These are phyloP conservation scores for Drosophila flavopinicola DNA, from an alignment of 2,888 invertebrate species.

Conservation along the genomic window DNA sequence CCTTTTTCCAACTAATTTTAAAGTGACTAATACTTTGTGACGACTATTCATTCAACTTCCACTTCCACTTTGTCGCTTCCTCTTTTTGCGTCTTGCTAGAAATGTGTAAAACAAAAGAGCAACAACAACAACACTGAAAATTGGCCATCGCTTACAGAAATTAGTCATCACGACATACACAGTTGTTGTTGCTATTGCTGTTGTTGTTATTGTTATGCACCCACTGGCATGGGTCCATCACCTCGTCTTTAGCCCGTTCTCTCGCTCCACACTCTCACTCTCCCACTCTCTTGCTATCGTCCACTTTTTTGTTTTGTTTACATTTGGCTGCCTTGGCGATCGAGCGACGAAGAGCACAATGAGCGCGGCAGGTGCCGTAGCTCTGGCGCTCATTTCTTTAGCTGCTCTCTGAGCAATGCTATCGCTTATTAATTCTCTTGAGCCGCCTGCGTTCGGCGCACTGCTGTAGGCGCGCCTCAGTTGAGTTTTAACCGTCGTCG, in stretches of 20 bases:
- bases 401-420: slow-evolving; percentile 7
- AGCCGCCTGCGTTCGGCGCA: slow-evolving; percentile 57
- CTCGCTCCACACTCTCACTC: slow-evolving; percentile 1
- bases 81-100: slow-evolving; percentile 48
- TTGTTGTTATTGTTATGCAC: slow-evolving; percentile 47
- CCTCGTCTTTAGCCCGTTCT: slow-evolving; percentile 40
- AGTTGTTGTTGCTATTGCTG: slow-evolving; percentile 14
- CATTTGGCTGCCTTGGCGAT: slow-evolving; percentile 59
- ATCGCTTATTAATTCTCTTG: too few species aligned
- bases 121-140: slow-evolving; percentile 19
- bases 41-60: slow-evolving; percentile 50
- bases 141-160: slow-evolving; percentile 39
- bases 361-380: slow-evolving; percentile 56
- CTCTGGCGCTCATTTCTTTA: slow-evolving; percentile 39
- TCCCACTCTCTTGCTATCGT: neutral
- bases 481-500: slow-evolving; percentile 75
- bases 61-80: slow-evolving; percentile 74
- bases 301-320: slow-evolving; percentile 69
- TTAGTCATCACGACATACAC: slow-evolving; percentile 49
- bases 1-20: slow-evolving; percentile 51
- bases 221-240: slow-evolving; percentile 72
- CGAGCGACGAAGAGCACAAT: slow-evolving; percentile 48
- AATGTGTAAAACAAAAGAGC: slow-evolving; percentile 49
- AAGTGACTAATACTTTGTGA: slow-evolving; percentile 63
- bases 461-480: slow-evolving; percentile 51